Base-by-base conservation (phyloP, 2,888 invertebrate species). In the Epirrita christyi region DNA sequence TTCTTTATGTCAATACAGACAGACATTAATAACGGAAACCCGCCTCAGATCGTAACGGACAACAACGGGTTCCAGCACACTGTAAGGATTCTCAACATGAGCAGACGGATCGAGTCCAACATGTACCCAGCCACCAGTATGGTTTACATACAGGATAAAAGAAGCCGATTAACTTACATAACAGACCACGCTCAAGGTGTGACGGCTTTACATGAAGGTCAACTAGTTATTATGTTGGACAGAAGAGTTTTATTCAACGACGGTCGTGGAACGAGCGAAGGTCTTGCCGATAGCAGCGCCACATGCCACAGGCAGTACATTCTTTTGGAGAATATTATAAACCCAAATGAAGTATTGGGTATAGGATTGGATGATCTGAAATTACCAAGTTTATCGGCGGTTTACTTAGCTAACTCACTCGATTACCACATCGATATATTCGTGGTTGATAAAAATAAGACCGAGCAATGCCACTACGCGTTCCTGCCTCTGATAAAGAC, bases 121-220 rank as follows among this genome's bases (percentile, higher is more conserved):
- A 96, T 98, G 80, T 99, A 97, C 81, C 99, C 99, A 0, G 96
- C 98, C 67, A 98, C 99, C 0, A 95, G 96, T 8, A 95, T 96
- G 93, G 95, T 96, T 1, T 98, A 94, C 78, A 95, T 98, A 64
- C 96, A 98, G 82, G 98, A 98, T 73, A 83, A 86, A 1, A 92
- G 82, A 63, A 86, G 92, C 56, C 86, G 98, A 13, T 77, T 98
- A 13, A 96, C 96, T 0, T 80, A 98, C 47, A 80, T 98, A 34
- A 96, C 97, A 0, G 96, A 97, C 60, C 98, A 98, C 75, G 96
- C 98, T 0, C 96, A 98, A 93, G 99, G 98, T 1, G 95, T 97
- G 0, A 96, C 98, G 1, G 96, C 97, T 59, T 95, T 97, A 81
- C 96, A 97, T 72, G 95, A 96, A 5, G 99, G 99, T 0, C 96